Evolutionary conservation across 2,113 vertebrate species (phyloP), one percentile per base, ranked within the genome.

Genomic region (Craseonycteris thonglongyai): DNA sequence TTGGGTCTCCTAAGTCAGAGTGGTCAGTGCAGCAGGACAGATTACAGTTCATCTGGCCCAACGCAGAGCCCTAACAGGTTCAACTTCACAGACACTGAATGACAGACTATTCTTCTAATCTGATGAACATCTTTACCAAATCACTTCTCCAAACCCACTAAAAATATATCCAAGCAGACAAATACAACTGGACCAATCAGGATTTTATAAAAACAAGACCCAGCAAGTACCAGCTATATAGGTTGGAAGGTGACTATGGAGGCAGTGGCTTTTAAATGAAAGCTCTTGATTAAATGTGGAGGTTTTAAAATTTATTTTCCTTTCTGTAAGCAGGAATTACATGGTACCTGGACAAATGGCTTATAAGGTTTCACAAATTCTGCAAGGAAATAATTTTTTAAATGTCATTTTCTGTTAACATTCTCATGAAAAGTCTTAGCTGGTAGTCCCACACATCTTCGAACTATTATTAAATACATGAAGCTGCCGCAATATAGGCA

Each of bases 251-350:
- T 19, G 14, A 65, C 0, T 40, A 12, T 54, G 40, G 72, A 75
- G 21, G 56, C 58, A 80, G 33, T 45, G n/a, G 75, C 30, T 95
- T 94, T 89, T 91, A 87, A 91, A 93, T 63, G 35, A 94, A 93
- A 89, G 61, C 28, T n/a, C 88, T 79, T 38, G 26, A 68, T 90
- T 90, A 85, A 89, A 86, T 19, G 61, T 78, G 65, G 47, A 16
- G 58, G 84, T 90, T 90, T 35, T 40, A 15, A 51, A 13, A 82
- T 93, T 91, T 95, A 84, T 92, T 96, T 89, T 84, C 95, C 83
- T 85, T 95, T 93, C 78, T 88, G 24, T 72, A 92, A 83, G 49
- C 87, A 93, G 66, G 33, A 85, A 91, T 88, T 58, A 85, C 61
- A 96, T 7, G 40, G 35, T 81, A 87, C 18, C 45, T 95, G 47